Base-by-base conservation (phyloP, 2,797 vertebrate genomes). In the Hippoglossus hippoglossus region DNA sequence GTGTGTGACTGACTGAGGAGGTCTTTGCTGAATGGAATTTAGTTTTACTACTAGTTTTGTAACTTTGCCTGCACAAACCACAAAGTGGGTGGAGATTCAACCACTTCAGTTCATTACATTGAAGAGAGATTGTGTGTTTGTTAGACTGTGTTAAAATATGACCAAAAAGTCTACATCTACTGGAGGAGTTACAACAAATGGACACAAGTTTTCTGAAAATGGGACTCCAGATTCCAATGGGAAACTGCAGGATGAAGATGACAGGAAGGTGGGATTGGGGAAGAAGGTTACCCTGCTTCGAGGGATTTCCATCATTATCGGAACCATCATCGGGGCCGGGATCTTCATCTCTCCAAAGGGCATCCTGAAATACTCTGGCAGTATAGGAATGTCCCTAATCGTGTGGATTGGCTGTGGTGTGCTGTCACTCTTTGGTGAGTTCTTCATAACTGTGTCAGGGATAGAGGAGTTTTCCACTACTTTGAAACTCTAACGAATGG, bases 311-410 rank as follows among this genome's bases (percentile, higher is more conserved):
- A 96, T 99, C 85, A 99, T 99, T 80, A 94, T 96, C 10, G 98
- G 98, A 41, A 99, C 95, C 75, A 97, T 99, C 91, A 98, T 99
- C 19, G 98, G 98, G 75, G 97, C 96, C 0, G 98, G 98, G 55
- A 98, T 99, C 92, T 99, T 99, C 94, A 98, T 99, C 88, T 97
- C 98, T 26, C 98, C 98, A 0, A 98, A 97, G 90, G 97, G 97
- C 68, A 97, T 99, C 84, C 94, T 99, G 64, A 89, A 95, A 81
- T 92, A 98, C 87, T 96, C 97, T 0, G 98, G 98, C 77, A 98
- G 96, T 0, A 90, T 99, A 68, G 98, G 98, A 77, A 96, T 98
- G 97, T 98, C 97, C 28, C 94, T 99, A 79, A 75, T 90, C 2
- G 85, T 99, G 58, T 99, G 98, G 98, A 93, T 95, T 0, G 94